Percentiles rank a stretch among this genome's conserved stretches.
phyloP scores from a whole-genome alignment of 2,888 invertebrate species.

The Synergus japonicus region DNA sequence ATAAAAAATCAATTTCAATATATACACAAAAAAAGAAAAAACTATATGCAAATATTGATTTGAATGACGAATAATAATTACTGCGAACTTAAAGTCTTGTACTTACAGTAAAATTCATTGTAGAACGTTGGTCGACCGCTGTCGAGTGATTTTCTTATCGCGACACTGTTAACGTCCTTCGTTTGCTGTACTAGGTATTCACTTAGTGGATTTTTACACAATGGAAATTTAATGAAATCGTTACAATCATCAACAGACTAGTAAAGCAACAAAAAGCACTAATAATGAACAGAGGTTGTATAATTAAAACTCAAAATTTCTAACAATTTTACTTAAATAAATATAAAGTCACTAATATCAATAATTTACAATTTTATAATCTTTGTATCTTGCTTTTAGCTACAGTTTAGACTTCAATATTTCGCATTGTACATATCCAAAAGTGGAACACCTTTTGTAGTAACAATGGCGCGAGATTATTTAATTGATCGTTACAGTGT shows the following conservation, averaged over 20 bases:
- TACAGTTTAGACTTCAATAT: slow-evolving; percentile 36
- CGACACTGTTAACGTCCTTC: slow-evolving; percentile 9
- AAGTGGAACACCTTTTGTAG: slow-evolving; percentile 33
- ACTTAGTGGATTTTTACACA: slow-evolving; percentile 7
- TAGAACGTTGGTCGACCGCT: slow-evolving; percentile 4
- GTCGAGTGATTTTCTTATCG: background rate
- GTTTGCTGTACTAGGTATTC: background rate
- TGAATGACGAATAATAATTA: background rate
- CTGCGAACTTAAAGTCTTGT: slow-evolving; percentile 15
- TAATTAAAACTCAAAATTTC: slow-evolving; percentile 7
- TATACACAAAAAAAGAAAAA: slow-evolving; percentile 1
- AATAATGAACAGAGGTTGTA: slow-evolving; percentile 1
- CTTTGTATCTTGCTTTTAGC: slow-evolving; percentile 27
- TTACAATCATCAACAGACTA: background rate
- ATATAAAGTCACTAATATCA: slow-evolving; percentile 31
- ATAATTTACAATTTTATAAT: slow-evolving; percentile 31
- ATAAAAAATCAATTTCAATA: slow-evolving; percentile 28
- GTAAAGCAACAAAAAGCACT: background rate
- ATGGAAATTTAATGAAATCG: background rate
- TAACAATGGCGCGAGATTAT: slow-evolving; percentile 28
- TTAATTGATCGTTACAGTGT: slow-evolving; percentile 35
- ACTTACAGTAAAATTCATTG: slow-evolving; percentile 37
- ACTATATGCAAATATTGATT: slow-evolving; percentile 10
- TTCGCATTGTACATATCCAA: slow-evolving; percentile 25
- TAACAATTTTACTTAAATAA: slow-evolving; percentile 20